A percentile compares a stretch with the other conserved stretches of the same genome.
These are phyloP conservation scores for Echiichthys vipera DNA, from an alignment of 2,797 vertebrate genomes.

Conservation along the genomic window DNA sequence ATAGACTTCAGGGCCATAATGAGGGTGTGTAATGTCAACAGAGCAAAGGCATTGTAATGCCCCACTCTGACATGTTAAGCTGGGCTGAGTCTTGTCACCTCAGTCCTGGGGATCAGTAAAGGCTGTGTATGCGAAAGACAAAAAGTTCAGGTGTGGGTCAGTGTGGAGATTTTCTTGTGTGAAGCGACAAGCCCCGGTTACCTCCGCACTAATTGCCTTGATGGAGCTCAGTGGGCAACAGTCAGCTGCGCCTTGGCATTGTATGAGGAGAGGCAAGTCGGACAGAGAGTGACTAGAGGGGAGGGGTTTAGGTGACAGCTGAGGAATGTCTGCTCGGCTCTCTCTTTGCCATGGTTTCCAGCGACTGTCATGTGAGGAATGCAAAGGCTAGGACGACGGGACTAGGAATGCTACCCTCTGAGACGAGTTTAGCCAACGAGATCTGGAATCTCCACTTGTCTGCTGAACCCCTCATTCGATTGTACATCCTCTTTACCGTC, in stretches of 20 bases:
- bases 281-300: conserved; percentile 56
- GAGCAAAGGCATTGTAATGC: conserved; percentile 57
- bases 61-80: conserved; percentile 49
- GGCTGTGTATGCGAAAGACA: not conserved
- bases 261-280: conserved; percentile 44
- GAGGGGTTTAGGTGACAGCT: conserved; percentile 89
- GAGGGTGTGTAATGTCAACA: conserved; percentile 72
- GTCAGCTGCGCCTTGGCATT: conserved; percentile 64
- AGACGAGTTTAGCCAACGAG: conserved; percentile 71
- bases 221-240: conserved; percentile 66
- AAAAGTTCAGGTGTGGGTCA: conserved; percentile 74
- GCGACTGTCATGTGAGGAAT: conserved; percentile 90
- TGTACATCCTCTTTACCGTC: conserved; percentile 2
- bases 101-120: conserved; percentile 25
- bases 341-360: conserved; percentile 89
- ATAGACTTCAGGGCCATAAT: conserved; percentile 62
- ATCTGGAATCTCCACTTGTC: conserved; percentile 53
- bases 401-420: conserved; percentile 87
- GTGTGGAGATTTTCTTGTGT: conserved; percentile 49
- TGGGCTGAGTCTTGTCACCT: conserved; percentile 40
- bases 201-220: conserved; percentile 62
- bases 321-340: conserved; percentile 89
- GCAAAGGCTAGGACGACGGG: conserved; percentile 83
- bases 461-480: conserved; percentile 24
- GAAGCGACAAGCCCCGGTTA: conserved; percentile 50